phyloP scores from a whole-genome alignment of 2,888 invertebrate species.

The Pilophorus perplexus region DNA sequence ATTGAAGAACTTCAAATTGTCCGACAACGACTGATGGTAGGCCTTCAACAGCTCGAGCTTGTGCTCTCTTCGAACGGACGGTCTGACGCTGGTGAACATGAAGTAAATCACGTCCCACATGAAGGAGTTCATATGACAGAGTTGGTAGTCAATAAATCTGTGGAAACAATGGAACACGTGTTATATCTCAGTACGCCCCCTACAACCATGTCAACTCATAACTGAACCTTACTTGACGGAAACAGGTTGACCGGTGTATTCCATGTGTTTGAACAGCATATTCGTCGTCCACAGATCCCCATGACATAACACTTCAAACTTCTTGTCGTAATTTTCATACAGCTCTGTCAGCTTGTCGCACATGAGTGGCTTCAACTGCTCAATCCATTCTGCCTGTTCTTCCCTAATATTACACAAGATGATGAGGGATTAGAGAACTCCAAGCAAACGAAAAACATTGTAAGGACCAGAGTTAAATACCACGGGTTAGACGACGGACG shows the following conservation, averaged over 20 bases:
- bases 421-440: too few relatives aligned
- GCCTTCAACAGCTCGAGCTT: conserved; percentile 4
- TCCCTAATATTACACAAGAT: too few relatives aligned
- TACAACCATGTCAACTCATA: not conserved
- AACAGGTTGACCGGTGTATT: conserved; percentile 31
- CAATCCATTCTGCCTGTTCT: not conserved
- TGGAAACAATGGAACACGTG: not conserved
- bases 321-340: conserved; percentile 22
- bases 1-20: conserved; percentile 33
- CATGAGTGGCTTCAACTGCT: too few relatives aligned
- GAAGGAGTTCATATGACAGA: conserved; percentile 19
- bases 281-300: conserved; percentile 41
- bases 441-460: too few relatives aligned
- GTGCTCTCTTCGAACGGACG: conserved; percentile 18
- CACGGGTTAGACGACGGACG: too few relatives aligned
- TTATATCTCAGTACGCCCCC: not conserved
- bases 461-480: too few relatives aligned
- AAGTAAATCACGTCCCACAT: conserved; percentile 34
- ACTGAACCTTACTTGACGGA: conserved; percentile 29
- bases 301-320: conserved; percentile 41
- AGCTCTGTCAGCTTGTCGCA: not conserved
- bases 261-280: conserved; percentile 39
- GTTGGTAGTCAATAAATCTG: conserved; percentile 37
- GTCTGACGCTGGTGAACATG: conserved; percentile 24
- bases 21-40: conserved; percentile 21